Evolutionary conservation across 2,888 invertebrate genomes (phyloP), one percentile per base, ranked within the genome.

Genomic region (Phragmatobia fuliginosa): DNA sequence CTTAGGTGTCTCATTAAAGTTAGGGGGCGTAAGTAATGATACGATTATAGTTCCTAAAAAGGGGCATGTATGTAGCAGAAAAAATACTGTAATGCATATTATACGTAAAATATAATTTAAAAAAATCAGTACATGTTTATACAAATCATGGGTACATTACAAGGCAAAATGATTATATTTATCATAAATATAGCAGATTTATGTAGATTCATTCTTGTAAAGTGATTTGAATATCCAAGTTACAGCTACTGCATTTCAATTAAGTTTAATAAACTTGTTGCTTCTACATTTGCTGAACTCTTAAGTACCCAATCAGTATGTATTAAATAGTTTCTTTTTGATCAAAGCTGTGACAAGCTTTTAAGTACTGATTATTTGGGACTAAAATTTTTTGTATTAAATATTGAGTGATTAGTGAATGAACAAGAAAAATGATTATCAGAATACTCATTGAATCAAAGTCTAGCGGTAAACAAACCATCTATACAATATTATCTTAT

Each of bases 201-300:
- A 81, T 82, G 82, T 70, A 74, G 77, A 81, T 77, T 75, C 60
- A 66, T 71, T 52, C 70, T 70, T 82, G 80, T 80, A 77, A 80
- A 82, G 72, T 73, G 72, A 80, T 81, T 82, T 82, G 79, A 81
- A 81, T 80, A 73, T 74, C 73, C 71, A 56, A 77, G 81, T 80
- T 71, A 80, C 80, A 79, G 67, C 68, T 70, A 79, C 80, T 80
- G 81, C 77, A 78, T 81, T 80, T 74, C 73, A 82, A 81, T 82
- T 73, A 73, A 80, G 75, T 78, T 80, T 80, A 80, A 80, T 78
- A 78, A 77, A 82, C 81, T 81, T 81, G 81, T 81, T 81, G 82
- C 78, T 81, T 66, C 79, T 72, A 71, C 70, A 67, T 67, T 73
- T 72, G 38, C 56, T 36, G 71, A 69, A 70, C 75, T 71, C 32